Evolutionary conservation across 1,140 invertebrate species (phyloP), one percentile per base, ranked within the genome.

Genomic region (Eupeodes corollae): DNA sequence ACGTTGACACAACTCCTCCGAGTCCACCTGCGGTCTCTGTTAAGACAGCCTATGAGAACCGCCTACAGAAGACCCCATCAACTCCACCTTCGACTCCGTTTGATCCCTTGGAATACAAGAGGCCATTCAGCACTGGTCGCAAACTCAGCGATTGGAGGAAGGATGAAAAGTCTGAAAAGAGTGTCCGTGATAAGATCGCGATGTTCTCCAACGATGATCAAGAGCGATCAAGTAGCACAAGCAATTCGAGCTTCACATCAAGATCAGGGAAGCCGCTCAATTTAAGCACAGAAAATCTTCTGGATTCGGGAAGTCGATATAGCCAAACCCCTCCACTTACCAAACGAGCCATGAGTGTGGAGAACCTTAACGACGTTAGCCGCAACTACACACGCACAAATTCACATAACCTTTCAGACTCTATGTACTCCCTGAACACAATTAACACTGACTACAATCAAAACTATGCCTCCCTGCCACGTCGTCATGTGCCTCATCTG

Each of bases 151-250:
- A 68, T 47, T 68, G 65, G 65, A 54, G 82, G 68, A 80, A 84
- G 57, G 83, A 84, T 59, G 82, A 82, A 55, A 82, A 80, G 57
- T 87, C 83, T 46, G 82, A 83, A 62, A 79, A 78, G 44, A 87
- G 84, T 53, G 86, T 90, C 14, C 79, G 81, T 56, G 86, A 89
- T 59, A 89, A 89, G 70, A 91, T 91, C 56, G 87, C 86, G 34
- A 86, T 90, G 83, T 91, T 91, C 66, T 87, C 86, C 6, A 64
- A 67, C 47, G 62, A 73, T 43, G 44, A 57, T 50, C 35, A 61
- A 52, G 38, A 56, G 49, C 32, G 56, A 2, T 14, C 11, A 12
- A 41, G 16, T 21, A 44, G 26, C 21, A 18, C 6, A 5, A 42
- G 40, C 18, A 18, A 18, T 18, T 13, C 14, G 6, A 57, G 33